phyloP scores from a whole-genome alignment of 2,888 invertebrate species.

The Cantharis lateralis region DNA sequence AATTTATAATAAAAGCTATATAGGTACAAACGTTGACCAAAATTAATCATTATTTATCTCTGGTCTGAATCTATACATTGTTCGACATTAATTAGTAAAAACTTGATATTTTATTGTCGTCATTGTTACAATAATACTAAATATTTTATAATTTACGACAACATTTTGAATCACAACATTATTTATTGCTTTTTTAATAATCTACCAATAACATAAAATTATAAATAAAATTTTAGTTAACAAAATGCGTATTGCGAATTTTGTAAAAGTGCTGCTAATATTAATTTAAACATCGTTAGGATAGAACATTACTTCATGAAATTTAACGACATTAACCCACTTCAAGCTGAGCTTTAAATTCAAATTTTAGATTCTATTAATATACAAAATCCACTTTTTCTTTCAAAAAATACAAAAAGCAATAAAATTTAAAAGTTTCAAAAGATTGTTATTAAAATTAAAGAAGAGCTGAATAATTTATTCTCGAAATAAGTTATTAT shows the following conservation, averaged over 20 bases:
- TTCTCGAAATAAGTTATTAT: not conserved
- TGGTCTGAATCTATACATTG: slow-evolving; percentile 14
- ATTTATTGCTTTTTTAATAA: not conserved
- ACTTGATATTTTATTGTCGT: slow-evolving; percentile 17
- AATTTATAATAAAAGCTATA: slow-evolving; percentile 7
- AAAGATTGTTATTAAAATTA: not conserved
- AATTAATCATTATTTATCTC: slow-evolving; percentile 24
- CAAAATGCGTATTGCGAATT: not conserved
- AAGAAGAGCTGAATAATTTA: not conserved
- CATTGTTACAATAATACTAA: slow-evolving; percentile 15
- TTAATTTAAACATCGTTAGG: slow-evolving; percentile 24
- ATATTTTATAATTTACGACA: slow-evolving; percentile 7
- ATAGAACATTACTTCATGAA: slow-evolving; percentile 28
- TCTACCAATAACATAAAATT: not conserved
- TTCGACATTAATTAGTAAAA: slow-evolving; percentile 20
- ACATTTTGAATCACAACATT: slow-evolving; percentile 13
- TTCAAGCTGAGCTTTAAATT: slow-evolving; percentile 21
- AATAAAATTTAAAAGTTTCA: not conserved
- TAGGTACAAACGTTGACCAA: not conserved
- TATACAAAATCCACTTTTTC: not conserved
- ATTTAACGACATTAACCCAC: slow-evolving; percentile 26
- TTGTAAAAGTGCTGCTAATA: not conserved
- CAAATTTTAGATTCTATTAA: slow-evolving; percentile 15
- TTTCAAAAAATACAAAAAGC: not conserved
- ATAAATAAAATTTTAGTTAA: not conserved